Percentiles rank a stretch among this genome's conserved stretches.
Conservation (phyloP, 2,113 vertebrate species). For the Chlamydotis undulata region DNA sequence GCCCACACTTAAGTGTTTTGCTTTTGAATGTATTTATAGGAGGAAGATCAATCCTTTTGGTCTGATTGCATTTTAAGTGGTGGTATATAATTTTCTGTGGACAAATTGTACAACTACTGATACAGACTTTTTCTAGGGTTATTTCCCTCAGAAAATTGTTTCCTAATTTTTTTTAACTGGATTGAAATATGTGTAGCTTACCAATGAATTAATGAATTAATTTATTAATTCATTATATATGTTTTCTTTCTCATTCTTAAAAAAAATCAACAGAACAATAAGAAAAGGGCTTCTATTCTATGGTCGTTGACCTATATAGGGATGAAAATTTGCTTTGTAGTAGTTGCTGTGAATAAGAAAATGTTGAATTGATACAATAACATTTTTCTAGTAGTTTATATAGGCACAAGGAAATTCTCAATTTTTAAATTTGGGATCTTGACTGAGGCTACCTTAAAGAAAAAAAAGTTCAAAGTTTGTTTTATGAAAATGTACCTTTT, state of each 20-base stretch:
- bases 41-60: neutral
- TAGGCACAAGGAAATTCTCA: neutral
- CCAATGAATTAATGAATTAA: neutral
- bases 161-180: neutral
- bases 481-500: neutral
- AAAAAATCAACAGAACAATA: neutral
- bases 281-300: neutral
- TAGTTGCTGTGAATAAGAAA: neutral
- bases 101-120: neutral
- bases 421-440: neutral
- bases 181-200: neutral
- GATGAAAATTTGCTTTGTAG: neutral
- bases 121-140: neutral
- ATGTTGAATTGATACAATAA: neutral
- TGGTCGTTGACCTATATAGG: neutral
- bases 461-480: neutral
- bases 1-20: neutral
- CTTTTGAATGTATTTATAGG: neutral
- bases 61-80: neutral
- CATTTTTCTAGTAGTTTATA: neutral
- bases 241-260: neutral
- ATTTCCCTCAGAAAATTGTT: neutral
- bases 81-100: neutral
- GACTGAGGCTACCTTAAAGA: neutral
- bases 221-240: neutral